Evolutionary conservation across 1,140 invertebrate species (phyloP).

Genomic region (Laupala kohalensis): DNA sequence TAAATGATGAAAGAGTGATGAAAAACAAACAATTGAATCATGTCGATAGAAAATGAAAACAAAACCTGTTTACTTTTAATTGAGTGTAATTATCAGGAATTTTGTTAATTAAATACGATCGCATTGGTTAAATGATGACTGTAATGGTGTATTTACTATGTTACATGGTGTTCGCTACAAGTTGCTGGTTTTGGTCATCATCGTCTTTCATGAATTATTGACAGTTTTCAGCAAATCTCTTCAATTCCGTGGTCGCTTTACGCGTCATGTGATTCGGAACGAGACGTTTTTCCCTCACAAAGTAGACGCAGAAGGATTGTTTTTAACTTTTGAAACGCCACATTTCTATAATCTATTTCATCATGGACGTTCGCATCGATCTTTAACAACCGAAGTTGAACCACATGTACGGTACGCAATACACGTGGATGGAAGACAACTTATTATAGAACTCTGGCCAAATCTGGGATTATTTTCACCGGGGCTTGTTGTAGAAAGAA

Average conservation of each 20-base stretch:
- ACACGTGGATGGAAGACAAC: conserved; percentile 28
- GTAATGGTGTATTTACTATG: too few species aligned
- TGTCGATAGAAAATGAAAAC: too few species aligned
- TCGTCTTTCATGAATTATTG: too few species aligned
- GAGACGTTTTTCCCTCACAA: conserved; percentile 33
- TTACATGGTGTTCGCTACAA: too few species aligned
- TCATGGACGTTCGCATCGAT: conserved; percentile 16
- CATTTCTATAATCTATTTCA: conserved; percentile 30
- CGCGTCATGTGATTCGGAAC: conserved; percentile 29
- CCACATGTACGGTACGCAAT: conserved; percentile 36
- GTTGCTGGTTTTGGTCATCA: too few species aligned
- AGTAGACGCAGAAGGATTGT: conserved; percentile 30
- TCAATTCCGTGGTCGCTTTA: conserved; percentile 26
- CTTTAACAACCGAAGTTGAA: conserved; percentile 17
- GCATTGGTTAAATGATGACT: too few species aligned
- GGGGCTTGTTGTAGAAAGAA: conserved; percentile 26
- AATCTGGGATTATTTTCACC: conserved; percentile 26
- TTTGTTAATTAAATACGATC: too few species aligned
- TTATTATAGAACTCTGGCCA: conserved; percentile 31
- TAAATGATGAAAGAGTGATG: too few species aligned
- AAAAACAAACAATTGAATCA: too few species aligned
- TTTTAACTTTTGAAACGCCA: conserved; percentile 31
- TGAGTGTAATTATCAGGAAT: too few species aligned
- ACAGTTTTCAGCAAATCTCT: not conserved
- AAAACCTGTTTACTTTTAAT: too few species aligned